Base-by-base conservation (phyloP, 2,888 invertebrate species). In the Seladonia tumulorum region DNA sequence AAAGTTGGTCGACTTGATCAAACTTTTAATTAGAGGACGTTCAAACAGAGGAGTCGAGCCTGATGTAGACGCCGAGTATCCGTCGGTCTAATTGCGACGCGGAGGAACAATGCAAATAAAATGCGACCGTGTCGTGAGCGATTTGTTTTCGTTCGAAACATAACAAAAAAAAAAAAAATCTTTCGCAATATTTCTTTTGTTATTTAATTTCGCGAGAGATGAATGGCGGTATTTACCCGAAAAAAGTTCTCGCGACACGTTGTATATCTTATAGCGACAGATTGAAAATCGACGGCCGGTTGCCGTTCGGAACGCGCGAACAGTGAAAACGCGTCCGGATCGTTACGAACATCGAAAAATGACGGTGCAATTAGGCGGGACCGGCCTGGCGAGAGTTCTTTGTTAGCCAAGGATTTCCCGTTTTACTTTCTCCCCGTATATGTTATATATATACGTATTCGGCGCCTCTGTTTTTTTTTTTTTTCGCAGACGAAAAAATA, bases 321-420 rank as follows among this genome's bases (percentile, higher is more conserved):
- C 14, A 47, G 60, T 10, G 35, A n/a, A 12, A n/a, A 10, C 10
- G 3, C 5, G 47, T 49, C 42, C 42, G 88, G 86, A 86, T 71
- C 78, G 76, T 70, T 71, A 70, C 76, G 75, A 73, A 79, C 85
- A 87, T 85, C 90, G 88, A 90, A 90, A 90, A 90, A 90, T 90
- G 88, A 85, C 82, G 83, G 81, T 77, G 88, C 87, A 88, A 90
- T 90, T 90, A 90, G 85, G 72, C 39, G 72, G 57, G 82, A 71
- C 79, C 72, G 82, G 81, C 77, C 39, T 68, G 77, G 16, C 16
- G 57, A 60, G 16, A 78, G 82, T 87, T 88, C 82, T 84, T 89
- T 88, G 90, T 87, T 87, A 84, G 79, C 81, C 87, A 87, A 88
- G 84, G 76, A 88, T 85, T 79, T 80, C 57, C 63, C 78, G 75